phyloP scores from a whole-genome alignment of 2,113 vertebrate species.

The Neogobius melanostomus region DNA sequence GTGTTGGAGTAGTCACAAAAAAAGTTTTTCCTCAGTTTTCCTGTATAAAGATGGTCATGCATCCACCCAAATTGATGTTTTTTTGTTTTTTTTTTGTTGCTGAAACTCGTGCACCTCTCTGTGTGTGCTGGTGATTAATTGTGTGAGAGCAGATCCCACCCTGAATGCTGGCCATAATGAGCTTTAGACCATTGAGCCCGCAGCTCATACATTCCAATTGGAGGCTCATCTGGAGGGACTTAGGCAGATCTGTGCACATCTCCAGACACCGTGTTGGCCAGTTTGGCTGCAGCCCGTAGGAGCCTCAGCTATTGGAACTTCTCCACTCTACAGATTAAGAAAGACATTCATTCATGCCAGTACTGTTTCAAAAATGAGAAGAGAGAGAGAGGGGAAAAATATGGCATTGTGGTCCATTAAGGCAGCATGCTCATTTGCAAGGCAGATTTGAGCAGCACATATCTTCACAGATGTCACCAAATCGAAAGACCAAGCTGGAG shows the following conservation, averaged over 20 bases:
- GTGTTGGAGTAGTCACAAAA: too few species aligned
- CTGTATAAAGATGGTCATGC: neutral
- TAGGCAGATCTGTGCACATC: slow-evolving; percentile 23
- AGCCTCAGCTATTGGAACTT: slow-evolving; percentile 9
- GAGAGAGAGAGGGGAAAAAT: neutral
- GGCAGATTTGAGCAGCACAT: neutral
- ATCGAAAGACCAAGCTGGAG: neutral
- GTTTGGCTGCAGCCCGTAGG: neutral
- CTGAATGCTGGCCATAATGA: slow-evolving; percentile 7
- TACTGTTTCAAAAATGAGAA: neutral
- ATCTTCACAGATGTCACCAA: neutral
- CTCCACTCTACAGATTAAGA: slow-evolving; percentile 13
- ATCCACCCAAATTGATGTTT: neutral
- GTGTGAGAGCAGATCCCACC: slow-evolving; percentile 20
- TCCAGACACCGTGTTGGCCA: neutral
- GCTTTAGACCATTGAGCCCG: slow-evolving; percentile 12
- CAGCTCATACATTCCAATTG: slow-evolving; percentile 15
- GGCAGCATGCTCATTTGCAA: neutral
- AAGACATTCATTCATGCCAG: neutral
- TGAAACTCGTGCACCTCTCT: neutral
- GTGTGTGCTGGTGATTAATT: neutral
- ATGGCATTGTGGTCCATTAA: neutral
- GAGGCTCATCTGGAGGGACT: slow-evolving; percentile 20
- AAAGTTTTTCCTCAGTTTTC: too few species aligned
- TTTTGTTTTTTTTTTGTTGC: neutral